Base-by-base conservation (phyloP, 2,797 vertebrate genomes). In the Sebastes minor region DNA sequence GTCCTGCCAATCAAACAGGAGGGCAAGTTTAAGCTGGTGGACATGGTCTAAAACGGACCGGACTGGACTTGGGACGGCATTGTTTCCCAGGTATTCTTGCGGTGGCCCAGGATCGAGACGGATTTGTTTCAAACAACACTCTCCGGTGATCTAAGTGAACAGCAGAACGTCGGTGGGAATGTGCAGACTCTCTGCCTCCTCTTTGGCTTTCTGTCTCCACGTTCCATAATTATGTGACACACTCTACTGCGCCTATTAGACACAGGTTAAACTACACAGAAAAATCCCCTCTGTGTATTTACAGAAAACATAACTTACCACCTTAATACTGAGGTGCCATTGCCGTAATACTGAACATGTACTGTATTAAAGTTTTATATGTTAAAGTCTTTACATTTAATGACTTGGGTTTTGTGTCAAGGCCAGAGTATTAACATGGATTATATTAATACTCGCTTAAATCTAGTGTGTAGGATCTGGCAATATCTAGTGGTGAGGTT, bases 1-100 rank as follows among this genome's bases (percentile, higher is more conserved):
- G 90, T 99, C 13, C 23, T 98, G 76, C 98, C 98, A 13, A 83
- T 92, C 59, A 94, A 94, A 52, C 97, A 97, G 81, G 96, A 97
- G 72, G 97, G 96, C 28, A 95, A 85, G 80, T 99, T 99, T 92
- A 97, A 92, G 91, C 94, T 99, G 35, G 95, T 98, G 76, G 95
- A 92, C 68, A 95, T 98, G 96, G 94, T 98, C 53, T 99, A 89
- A 98, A 27, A 25, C 55, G 5, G 13, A 64, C 66, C 11, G n/a
- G n/a, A 64, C 60, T 38, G 49, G 30, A 57, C 65, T 42, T 42
- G 5, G 30, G 59, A 71, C 8, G 10, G 4, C 13, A 12, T 69
- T 9, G 5, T 23, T 62, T 38, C 49, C 56, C 35, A 3, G 32
- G 16, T 57, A 5, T 63, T 35, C 16, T 35, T 27, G 22, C 4